These are phyloP conservation scores for Botia kubotai DNA, from an alignment of 2,797 vertebrate species.

Conservation along the genomic window DNA sequence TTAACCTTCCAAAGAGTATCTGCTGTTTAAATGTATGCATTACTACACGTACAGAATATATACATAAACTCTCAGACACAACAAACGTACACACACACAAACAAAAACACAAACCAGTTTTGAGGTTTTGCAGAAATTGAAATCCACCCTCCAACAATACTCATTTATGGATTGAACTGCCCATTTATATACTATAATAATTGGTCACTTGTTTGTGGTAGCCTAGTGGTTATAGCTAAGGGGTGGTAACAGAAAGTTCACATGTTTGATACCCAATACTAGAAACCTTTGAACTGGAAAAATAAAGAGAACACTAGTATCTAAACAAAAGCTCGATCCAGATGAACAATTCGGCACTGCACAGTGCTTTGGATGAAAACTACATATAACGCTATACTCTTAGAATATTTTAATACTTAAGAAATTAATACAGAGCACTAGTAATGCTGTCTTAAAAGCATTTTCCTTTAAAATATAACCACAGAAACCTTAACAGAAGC, in stretches of 20 bases:
- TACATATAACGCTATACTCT: background rate
- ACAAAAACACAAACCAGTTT: conserved; percentile 41
- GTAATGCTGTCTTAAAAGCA: background rate
- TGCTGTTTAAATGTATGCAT: conserved; percentile 54
- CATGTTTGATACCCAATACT: background rate
- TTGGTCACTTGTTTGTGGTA: background rate
- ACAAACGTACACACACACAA: background rate
- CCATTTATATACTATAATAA: conserved; percentile 10
- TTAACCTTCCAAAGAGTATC: conserved; percentile 65
- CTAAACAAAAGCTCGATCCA: conserved; percentile 1
- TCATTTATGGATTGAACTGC: background rate
- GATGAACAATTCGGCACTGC: background rate
- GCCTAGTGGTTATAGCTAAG: conserved; percentile 10
- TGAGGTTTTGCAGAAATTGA: background rate
- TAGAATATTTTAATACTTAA: background rate
- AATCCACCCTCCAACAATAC: background rate
- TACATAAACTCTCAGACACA: conserved; percentile 60
- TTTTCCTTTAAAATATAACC: background rate
- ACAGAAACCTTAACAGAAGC: background rate
- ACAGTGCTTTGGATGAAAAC: conserved; percentile 11
- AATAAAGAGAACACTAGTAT: background rate
- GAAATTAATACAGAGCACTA: background rate
- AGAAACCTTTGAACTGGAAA: too few species aligned
- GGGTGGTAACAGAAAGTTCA: conserved; percentile 16
- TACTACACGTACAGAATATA: conserved; percentile 61